Base-by-base conservation (phyloP, 1,140 invertebrate genomes). In the Zaprionus inermis region DNA sequence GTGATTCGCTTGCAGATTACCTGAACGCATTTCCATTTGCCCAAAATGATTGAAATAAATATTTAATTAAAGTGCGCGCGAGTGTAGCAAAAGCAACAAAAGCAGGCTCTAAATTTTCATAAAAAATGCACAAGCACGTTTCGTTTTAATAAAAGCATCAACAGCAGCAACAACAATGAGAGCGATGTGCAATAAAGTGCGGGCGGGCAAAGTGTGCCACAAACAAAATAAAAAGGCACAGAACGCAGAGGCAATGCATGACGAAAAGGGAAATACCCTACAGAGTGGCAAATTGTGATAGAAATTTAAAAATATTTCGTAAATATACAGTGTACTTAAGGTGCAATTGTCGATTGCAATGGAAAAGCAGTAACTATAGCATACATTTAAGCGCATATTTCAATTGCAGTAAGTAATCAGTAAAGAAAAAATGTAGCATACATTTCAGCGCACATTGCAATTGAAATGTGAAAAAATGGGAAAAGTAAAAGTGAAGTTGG, bases 41-140 rank as follows among this genome's bases (percentile, higher is more conserved):
- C 36, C 57, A 72, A 81, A 89, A 84, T 89, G 75, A 89, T 83
- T 76, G 78, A 81, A 89, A 89, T 89, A 89, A 84, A 89, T 89
- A 89, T 89, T 89, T 89, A 79, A 89, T 89, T 78, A 79, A 76
- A 88, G 81, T 81, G 63, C 71, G 68, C 64, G 65, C 77, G 75
- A 74, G 70, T 78, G 67, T 60, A 72, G 24, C 76, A 70, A 49
- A 36, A 61, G 20, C 69, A 73, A 54, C 38, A 58, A 65, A 51
- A 77, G 32, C 63, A 66, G 46, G 71, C 77, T 84, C 80, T 83
- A 88, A 88, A 89, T 89, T 88, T 89, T 89, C 84, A 88, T 88
- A 89, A 89, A 88, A 83, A 88, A 88, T 89, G 77, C 84, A 88
- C 72, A 66, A 76, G 74, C 84, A 89, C 80, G 84, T 61, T 72